Conservation (phyloP, 1,140 invertebrate species). For the Amphibalanus amphitrite region DNA sequence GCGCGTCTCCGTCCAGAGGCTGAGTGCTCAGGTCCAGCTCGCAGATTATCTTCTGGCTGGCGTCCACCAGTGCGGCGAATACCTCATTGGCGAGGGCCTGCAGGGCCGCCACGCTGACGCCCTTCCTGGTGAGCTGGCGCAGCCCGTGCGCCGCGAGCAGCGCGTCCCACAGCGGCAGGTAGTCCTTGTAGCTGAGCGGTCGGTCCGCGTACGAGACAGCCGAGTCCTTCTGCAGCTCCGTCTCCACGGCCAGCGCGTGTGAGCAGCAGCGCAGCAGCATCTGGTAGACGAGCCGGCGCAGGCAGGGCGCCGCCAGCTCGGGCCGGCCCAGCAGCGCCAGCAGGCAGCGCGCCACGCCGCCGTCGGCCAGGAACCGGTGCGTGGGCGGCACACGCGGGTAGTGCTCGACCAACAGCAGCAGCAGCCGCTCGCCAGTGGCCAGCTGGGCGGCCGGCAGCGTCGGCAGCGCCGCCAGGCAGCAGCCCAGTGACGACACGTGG, state of each 20-base stretch:
- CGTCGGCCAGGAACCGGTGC: not conserved
- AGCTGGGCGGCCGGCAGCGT: not conserved
- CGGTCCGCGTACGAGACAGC: conserved; percentile 1
- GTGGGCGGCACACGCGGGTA: not conserved
- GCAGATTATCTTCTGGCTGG: conserved; percentile 7
- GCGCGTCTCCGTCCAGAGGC: not conserved
- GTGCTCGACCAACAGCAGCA: not conserved
- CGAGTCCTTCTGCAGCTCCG: conserved; percentile 7
- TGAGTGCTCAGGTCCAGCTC: conserved; percentile 6
- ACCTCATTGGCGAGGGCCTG: not conserved
- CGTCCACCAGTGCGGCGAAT: not conserved
- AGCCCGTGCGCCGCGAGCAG: conserved; percentile 12
- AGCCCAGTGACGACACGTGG: not conserved
- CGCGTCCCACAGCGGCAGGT: conserved; percentile 15
- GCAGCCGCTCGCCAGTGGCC: not conserved
- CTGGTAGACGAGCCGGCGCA: conserved; percentile 10
- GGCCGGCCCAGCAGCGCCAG: not conserved
- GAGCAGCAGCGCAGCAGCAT: conserved; percentile 16
- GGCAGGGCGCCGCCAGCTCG: not conserved
- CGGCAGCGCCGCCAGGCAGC: not conserved
- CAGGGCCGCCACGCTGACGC: not conserved
- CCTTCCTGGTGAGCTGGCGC: conserved; percentile 7
- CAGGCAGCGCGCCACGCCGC: not conserved
- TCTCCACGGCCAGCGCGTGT: conserved; percentile 9
- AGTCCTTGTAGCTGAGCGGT: conserved; percentile 10